Conservation (phyloP, 2,113 vertebrate species). For the Rhynchomys soricoides region DNA sequence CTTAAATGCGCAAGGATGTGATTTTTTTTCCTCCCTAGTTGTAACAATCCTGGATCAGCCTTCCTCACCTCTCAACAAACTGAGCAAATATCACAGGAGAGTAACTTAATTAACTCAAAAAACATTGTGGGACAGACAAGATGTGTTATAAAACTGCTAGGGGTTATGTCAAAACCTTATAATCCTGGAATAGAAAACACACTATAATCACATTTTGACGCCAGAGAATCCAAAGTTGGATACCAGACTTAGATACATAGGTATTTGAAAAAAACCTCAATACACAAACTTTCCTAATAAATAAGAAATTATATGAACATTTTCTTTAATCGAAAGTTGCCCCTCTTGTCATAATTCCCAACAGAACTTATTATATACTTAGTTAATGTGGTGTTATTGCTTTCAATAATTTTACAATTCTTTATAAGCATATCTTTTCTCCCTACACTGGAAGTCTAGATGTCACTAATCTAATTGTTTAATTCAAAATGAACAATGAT, state of each 20-base stretch:
- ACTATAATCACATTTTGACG: not conserved
- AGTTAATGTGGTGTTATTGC: not conserved
- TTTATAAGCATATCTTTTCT: not conserved
- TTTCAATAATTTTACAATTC: constrained; percentile 13
- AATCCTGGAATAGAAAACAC: not conserved
- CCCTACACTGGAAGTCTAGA: not conserved
- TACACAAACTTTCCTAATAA: not conserved
- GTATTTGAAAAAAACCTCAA: not conserved
- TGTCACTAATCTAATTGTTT: constrained; percentile 48
- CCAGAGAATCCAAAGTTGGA: not conserved
- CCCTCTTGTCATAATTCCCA: not conserved
- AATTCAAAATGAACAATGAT: constrained; percentile 58
- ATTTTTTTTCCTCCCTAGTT: not conserved
- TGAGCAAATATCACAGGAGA: constrained; percentile 15
- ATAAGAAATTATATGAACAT: not conserved
- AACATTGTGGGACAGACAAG: not conserved
- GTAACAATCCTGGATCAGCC: constrained; percentile 1
- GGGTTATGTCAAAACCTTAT: not conserved
- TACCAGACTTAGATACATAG: not conserved
- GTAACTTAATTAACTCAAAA: constrained; percentile 11
- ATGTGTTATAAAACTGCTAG: not conserved
- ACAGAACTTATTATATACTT: not conserved
- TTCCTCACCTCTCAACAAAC: not conserved
- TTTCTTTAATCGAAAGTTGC: not conserved
- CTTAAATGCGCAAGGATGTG: not conserved